Evolutionary conservation across 35 echinoderm and acorn worm species (phyloP).

Genomic region (Ophiothrix spiculata): DNA sequence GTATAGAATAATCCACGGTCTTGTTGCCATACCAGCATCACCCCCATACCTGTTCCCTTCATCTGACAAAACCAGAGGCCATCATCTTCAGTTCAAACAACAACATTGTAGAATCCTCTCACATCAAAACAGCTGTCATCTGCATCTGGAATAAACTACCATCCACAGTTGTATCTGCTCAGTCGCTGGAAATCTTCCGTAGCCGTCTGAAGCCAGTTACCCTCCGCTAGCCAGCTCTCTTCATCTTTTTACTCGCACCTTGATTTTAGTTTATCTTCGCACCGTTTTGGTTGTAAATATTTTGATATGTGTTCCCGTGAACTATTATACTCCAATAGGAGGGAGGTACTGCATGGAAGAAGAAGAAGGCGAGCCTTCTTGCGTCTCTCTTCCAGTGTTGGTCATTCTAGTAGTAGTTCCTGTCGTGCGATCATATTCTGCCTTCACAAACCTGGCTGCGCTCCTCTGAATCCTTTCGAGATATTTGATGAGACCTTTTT

Average conservation of each 20-base stretch:
- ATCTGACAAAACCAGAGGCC: neutral
- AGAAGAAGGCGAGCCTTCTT: too few species aligned
- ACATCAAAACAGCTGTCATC: neutral
- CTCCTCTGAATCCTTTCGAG: too few species aligned
- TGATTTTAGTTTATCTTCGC: too few species aligned
- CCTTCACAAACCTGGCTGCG: too few species aligned
- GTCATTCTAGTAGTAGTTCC: too few species aligned
- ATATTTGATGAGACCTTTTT: too few species aligned
- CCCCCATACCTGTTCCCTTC: slow-evolving; percentile 4
- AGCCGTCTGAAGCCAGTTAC: neutral
- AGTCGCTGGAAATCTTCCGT: neutral
- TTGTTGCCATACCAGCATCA: neutral
- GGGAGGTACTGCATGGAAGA: too few species aligned
- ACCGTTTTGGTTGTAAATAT: too few species aligned
- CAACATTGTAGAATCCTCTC: neutral
- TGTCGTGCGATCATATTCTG: too few species aligned
- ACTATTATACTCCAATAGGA: too few species aligned
- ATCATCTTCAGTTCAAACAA: neutral
- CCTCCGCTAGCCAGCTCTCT: neutral
- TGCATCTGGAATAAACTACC: neutral
- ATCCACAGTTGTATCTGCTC: neutral
- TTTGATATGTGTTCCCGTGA: too few species aligned
- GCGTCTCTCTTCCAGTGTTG: too few species aligned
- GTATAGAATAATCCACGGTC: slow-evolving; percentile 25
- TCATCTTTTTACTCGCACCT: neutral